phyloP scores from a whole-genome alignment of 2,888 invertebrate genomes.

The Trachelus iudaicus region DNA sequence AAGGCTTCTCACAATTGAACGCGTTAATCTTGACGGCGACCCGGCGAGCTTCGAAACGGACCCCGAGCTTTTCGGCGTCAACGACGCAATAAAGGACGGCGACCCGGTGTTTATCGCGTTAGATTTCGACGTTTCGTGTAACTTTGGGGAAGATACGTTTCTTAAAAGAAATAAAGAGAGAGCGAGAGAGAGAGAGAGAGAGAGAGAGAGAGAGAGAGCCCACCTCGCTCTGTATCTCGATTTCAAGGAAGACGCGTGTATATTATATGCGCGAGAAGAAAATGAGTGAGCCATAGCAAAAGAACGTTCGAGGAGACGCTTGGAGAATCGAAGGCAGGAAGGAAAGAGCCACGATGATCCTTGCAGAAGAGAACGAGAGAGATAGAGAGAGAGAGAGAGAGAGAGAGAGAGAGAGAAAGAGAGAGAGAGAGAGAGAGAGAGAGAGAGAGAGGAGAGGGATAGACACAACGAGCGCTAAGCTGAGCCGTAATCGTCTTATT shows the following conservation, averaged over 20 bases:
- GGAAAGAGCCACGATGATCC: background rate
- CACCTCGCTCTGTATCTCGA: background rate
- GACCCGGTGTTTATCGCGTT: background rate
- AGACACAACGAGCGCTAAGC: constrained; percentile 43
- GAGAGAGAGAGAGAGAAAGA: too few relatives aligned
- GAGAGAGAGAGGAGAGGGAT: background rate
- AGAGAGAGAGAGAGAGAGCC: background rate
- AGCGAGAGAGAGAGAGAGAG: background rate
- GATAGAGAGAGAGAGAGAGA: too few relatives aligned
- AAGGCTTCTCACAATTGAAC: background rate
- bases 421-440: too few relatives aligned
- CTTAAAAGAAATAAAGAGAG: background rate
- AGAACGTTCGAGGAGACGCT: background rate
- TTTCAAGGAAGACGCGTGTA: background rate
- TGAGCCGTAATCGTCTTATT: constrained; percentile 60
- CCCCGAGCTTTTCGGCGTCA: too few relatives aligned
- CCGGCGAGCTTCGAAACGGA: too few relatives aligned
- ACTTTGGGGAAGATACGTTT: background rate
- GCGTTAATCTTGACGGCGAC: background rate
- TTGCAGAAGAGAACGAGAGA: background rate
- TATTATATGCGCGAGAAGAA: constrained; percentile 9
- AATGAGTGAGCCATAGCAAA: background rate
- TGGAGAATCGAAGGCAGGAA: background rate
- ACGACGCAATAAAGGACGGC: too few relatives aligned
- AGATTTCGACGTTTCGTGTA: background rate